Percentiles rank a stretch among this genome's conserved stretches.
Conservation (phyloP, 92 coral and sea anemone species). For the Galaxea fascicularis region DNA sequence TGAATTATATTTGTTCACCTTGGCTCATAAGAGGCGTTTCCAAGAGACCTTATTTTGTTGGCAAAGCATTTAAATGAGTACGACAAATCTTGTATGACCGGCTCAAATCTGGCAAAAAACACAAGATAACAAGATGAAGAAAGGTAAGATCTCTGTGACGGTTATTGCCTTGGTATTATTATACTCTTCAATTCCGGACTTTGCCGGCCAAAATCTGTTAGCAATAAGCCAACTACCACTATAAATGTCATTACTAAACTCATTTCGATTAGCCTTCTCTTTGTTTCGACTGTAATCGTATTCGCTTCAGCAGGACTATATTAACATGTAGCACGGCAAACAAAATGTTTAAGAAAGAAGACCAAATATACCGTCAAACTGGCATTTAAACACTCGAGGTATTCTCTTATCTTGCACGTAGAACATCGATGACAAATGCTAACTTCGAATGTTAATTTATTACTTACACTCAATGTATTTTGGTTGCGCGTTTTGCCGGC, state of each 20-base stretch:
- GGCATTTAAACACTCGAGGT: no score
- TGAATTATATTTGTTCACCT: slow-evolving; percentile 7
- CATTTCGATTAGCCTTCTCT: background rate
- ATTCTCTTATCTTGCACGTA: background rate
- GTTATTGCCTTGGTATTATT: background rate
- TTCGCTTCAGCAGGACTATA: background rate
- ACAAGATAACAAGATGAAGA: slow-evolving; percentile 9
- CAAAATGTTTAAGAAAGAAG: no score
- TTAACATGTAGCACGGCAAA: no score
- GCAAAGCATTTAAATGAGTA: slow-evolving; percentile 22
- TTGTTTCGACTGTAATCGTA: background rate
- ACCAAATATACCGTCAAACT: background rate
- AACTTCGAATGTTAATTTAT: background rate
- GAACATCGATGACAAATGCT: background rate
- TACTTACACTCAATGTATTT: no score
- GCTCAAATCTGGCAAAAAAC: slow-evolving; percentile 6
- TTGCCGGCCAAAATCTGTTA: background rate
- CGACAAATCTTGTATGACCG: background rate
- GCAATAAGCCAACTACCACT: background rate
- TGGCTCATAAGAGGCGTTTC: slow-evolving; percentile 23
- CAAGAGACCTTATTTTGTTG: slow-evolving; percentile 10
- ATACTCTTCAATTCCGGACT: background rate
- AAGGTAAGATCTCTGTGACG: slow-evolving; percentile 7
- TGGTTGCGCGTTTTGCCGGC: no score
- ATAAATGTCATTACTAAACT: no score